Evolutionary conservation across 2,797 vertebrate genomes (phyloP), one percentile per base, ranked within the genome.

Genomic region (Pelobates cultripes): DNA sequence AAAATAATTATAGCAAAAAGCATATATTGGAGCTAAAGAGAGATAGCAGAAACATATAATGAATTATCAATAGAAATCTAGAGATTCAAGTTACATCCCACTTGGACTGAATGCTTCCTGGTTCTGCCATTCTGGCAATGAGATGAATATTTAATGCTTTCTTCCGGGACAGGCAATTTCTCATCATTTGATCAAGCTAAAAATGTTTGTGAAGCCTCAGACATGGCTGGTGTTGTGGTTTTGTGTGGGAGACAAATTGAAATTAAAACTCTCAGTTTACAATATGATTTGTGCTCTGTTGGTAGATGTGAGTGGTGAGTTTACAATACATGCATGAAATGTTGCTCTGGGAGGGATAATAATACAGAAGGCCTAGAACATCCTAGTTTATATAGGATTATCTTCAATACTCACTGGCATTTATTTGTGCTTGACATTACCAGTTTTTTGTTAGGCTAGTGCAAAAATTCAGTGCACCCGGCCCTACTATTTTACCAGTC

Each of bases 1-100:
- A 88, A 92, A 92, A 91, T 92, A 91, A 90, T 94, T 91, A 92
- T 1, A 83, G 90, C 88, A 91, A 90, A 93, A 92, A 91, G 89
- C 90, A 88, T 89, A 88, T 89, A 90, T 90, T 88, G 86, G 88
- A 89, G 88, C 90, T 79, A 73, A 77, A 73, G 90, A 79, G 67
- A 83, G 86, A 87, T 86, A 85, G 87, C 15, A 70, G 89, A 87
- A 88, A 90, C 87, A 91, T 88, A 86, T 92, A 92, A 92, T 93
- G 92, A 93, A 92, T 94, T 92, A 94, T 94, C 93, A 90, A 90
- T 92, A 93, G 90, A 88, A 89, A 90, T 83, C 85, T 73, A 87
- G 87, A 85, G 90, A 91, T 91, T 90, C 87, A 43, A 70, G 87
- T 92, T 93, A 89, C 84, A 89, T 89, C 88, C 87, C 84, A 86